Base-by-base conservation (phyloP, 2,797 vertebrate genomes). In the Pelodytes ibericus region DNA sequence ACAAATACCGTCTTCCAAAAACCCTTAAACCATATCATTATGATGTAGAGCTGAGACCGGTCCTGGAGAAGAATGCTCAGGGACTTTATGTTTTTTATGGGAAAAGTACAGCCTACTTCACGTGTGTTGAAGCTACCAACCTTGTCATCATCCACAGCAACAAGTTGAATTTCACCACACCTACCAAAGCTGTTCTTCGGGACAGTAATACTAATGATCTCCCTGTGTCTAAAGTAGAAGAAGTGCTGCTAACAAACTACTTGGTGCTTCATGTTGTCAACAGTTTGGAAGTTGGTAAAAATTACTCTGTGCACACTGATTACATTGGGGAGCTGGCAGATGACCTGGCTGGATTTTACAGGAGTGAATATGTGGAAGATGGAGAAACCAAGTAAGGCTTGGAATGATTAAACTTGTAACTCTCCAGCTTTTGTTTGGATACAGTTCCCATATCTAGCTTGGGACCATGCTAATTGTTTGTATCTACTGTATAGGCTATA, bases 311-410 rank as follows among this genome's bases (percentile, higher is more conserved):
- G 65, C 0, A 74, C 51, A 94, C 83, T 0, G 0, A 0, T 15
- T 98, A 96, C 75, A 11, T 6, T 0, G 97, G 96, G 2, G 94
- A 96, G 81, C 87, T 98, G 85, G 92, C 94, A 0, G 95, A 96
- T 0, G 92, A 96, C 79, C 90, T 98, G 78, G 84, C 90, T 0
- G 97, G 97, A 53, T 95, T 99, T 86, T 99, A 98, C 82, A 92
- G 95, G 81, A 98, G 96, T 13, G 94, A 95, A 82, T 99, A 97
- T 62, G 1, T 0, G 0, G 93, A 96, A 0, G 47, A 80, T 0
- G 18, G 18, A 0, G 67, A 76, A 0, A 74, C 7, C 36, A 96
- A 84, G 96, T 97, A 88, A 86, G 95, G 22, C 11, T 53, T 53
- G 11, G 22, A 44, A 44, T 44, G 10, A 44, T 44, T 44, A 44